phyloP scores from a whole-genome alignment of 2,797 vertebrate species.

The Antrozous pallidus region DNA sequence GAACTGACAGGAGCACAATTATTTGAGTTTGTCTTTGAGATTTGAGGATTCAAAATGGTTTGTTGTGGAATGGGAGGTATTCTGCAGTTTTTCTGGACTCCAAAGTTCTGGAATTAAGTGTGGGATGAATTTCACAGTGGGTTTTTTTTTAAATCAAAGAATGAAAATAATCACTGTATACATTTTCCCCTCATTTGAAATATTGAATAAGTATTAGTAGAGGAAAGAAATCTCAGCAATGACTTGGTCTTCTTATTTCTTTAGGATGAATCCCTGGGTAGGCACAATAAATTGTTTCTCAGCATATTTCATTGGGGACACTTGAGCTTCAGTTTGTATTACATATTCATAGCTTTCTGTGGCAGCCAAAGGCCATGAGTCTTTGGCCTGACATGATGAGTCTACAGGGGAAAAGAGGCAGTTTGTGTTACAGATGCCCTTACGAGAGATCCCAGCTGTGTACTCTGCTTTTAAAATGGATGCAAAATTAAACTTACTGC shows the following conservation, averaged over 20 bases:
- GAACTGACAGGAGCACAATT: neutral
- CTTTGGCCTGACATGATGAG: conserved; percentile 39
- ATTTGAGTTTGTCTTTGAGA: neutral
- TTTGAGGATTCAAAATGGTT: neutral
- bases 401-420: neutral
- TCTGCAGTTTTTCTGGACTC: neutral
- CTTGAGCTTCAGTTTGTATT: conserved; percentile 39
- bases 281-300: conserved; percentile 11
- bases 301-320: conserved; percentile 31
- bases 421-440: neutral
- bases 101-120: neutral
- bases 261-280: conserved; percentile 34
- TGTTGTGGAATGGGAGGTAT: neutral
- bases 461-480: conserved; percentile 42
- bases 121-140: neutral
- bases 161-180: neutral
- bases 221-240: neutral
- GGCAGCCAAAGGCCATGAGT: conserved; percentile 47
- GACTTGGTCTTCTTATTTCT: conserved; percentile 26
- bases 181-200: neutral
- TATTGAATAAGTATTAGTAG: neutral
- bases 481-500: conserved; percentile 45
- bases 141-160: no score
- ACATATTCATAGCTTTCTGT: conserved; percentile 54
- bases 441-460: conserved; percentile 50